Conservation (phyloP, 2,797 vertebrate genomes). For the Cercopithecus hamlyni region DNA sequence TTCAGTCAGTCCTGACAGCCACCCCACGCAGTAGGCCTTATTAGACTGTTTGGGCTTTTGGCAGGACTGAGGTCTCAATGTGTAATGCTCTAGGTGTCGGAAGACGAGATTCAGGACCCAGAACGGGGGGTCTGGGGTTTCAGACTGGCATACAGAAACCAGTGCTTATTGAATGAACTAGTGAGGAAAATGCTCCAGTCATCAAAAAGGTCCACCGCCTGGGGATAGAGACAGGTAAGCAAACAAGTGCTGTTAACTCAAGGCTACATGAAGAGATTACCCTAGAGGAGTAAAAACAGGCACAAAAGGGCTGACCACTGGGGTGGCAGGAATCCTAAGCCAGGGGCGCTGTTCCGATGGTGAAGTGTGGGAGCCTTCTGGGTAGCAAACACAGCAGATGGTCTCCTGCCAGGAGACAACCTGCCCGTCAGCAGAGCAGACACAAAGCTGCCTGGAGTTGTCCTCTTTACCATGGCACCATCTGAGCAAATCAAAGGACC, state of each 20-base stretch:
- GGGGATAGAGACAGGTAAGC: background rate
- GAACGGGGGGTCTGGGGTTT: background rate
- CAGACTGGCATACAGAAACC: background rate
- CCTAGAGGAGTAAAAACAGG: background rate
- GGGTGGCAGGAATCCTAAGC: background rate
- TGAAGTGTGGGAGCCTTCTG: background rate
- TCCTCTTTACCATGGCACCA: background rate
- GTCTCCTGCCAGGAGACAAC: background rate
- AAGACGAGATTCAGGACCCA: background rate
- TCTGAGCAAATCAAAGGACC: background rate
- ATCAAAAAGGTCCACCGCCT: background rate
- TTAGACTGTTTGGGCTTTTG: background rate
- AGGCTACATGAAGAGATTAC: background rate
- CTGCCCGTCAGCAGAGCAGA: background rate
- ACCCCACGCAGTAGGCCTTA: no score
- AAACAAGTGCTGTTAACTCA: no score
- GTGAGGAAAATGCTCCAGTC: background rate
- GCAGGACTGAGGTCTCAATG: background rate
- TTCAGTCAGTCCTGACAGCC: background rate
- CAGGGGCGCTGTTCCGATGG: background rate
- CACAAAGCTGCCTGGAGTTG: background rate
- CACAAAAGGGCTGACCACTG: no score
- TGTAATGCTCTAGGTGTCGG: background rate
- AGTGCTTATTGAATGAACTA: background rate
- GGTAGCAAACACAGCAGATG: background rate